These are phyloP conservation scores for Epicauta chinensis DNA, from an alignment of 1,140 invertebrate genomes.

Conservation along the genomic window DNA sequence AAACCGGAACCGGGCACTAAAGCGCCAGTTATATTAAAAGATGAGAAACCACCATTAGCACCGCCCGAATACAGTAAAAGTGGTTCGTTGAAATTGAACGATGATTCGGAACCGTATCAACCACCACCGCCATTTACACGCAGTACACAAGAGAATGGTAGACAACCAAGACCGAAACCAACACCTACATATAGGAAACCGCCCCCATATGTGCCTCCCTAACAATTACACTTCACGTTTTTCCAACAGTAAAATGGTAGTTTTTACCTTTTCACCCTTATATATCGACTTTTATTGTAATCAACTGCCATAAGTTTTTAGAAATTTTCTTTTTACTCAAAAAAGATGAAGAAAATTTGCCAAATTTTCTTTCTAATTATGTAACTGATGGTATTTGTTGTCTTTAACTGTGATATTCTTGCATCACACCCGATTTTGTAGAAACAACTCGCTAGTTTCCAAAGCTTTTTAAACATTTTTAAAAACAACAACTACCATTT, in stretches of 20 bases:
- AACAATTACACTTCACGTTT: slow-evolving; percentile 49
- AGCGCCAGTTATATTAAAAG: slow-evolving; percentile 84
- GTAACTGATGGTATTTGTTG: slow-evolving; percentile 2
- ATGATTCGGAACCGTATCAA: slow-evolving; percentile 52
- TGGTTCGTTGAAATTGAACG: slow-evolving; percentile 45
- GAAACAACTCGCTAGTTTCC: too few relatives aligned
- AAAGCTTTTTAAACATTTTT: neutral
- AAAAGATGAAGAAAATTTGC: too few relatives aligned
- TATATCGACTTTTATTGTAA: too few relatives aligned
- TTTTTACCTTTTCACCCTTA: too few relatives aligned
- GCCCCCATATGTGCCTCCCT: slow-evolving; percentile 86
- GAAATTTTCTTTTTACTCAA: too few relatives aligned
- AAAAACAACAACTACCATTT: slow-evolving; percentile 8
- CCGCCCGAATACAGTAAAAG: slow-evolving; percentile 67
- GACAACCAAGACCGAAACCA: slow-evolving; percentile 71
- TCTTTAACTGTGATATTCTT: slow-evolving; percentile 9
- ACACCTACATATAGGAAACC: slow-evolving; percentile 85
- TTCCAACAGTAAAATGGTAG: slow-evolving; percentile 35
- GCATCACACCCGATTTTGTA: too few relatives aligned
- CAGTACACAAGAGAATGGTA: slow-evolving; percentile 45
- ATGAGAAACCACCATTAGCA: slow-evolving; percentile 83
- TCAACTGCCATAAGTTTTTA: neutral
- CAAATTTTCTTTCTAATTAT: too few relatives aligned
- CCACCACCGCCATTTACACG: slow-evolving; percentile 55
- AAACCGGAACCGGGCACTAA: slow-evolving; percentile 75